Conservation (phyloP, 1,140 invertebrate species). For the Euura lappo region DNA sequence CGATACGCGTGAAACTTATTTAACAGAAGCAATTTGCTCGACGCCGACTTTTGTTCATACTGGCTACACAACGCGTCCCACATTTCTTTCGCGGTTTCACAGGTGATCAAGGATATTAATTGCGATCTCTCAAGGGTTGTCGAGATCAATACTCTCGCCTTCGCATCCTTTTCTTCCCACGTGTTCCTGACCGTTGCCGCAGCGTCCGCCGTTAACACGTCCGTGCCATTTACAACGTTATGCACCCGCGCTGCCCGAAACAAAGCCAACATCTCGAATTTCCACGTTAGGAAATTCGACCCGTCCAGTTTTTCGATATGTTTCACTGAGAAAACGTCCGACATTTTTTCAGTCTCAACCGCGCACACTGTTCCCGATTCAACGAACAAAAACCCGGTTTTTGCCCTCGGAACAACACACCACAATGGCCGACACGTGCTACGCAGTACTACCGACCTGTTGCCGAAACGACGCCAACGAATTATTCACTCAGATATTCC, state of each 20-base stretch:
- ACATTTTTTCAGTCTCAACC: constrained; percentile 12
- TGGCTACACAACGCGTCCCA: constrained; percentile 22
- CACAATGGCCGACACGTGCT: constrained; percentile 14
- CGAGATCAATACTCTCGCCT: constrained; percentile 21
- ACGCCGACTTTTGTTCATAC: constrained; percentile 19
- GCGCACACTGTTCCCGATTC: neutral
- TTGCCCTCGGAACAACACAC: neutral
- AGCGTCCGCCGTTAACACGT: constrained; percentile 9
- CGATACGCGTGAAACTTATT: constrained; percentile 22
- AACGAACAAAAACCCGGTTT: neutral
- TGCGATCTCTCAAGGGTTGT: constrained; percentile 20
- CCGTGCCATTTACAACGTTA: constrained; percentile 14
- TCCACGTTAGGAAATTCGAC: constrained; percentile 23
- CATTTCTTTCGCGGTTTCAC: constrained; percentile 25
- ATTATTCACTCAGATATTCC: neutral
- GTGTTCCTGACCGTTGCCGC: constrained; percentile 10
- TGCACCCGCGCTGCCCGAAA: constrained; percentile 12
- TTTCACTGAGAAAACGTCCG: constrained; percentile 14
- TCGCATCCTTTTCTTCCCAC: constrained; percentile 26
- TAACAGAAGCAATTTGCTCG: constrained; percentile 22
- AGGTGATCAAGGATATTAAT: constrained; percentile 17
- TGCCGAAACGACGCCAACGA: neutral
- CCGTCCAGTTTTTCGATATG: constrained; percentile 19
- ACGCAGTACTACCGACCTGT: constrained; percentile 2
- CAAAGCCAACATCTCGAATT: constrained; percentile 16